Evolutionary conservation across 2,888 invertebrate species (phyloP), one percentile per base, ranked within the genome.

Genomic region (Rhamphomyia laevipes): DNA sequence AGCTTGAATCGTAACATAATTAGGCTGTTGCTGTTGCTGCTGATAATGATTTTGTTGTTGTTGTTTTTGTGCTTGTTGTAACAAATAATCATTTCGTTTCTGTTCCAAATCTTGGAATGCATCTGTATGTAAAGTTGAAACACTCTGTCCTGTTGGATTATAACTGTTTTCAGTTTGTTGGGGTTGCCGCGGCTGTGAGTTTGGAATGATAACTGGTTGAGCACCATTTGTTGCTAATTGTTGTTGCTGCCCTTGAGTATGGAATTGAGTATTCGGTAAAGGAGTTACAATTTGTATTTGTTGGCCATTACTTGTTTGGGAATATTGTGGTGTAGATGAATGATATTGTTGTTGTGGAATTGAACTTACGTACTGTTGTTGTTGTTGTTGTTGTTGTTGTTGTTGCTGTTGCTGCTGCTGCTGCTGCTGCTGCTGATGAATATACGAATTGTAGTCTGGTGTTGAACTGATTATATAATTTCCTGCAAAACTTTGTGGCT

Each of bases 251-350:
- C 65, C 63, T 27, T 59, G 52, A 13, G 55, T 61, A 52, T 63
- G 61, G 47, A 43, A 54, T 30, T 48, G 57, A n/a, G 57, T 49
- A 0, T 67, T 60, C 3, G 68, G 67, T 56, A 65, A 58, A 0
- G 70, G 69, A 1, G 70, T 68, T 2, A 69, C 67, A 38, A 68
- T 65, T 61, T 69, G 68, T 2, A 68, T 60, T 52, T 67, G 67
- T 41, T 67, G 67, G 1, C 67, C 68, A 45, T 68, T 64, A 1
- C 63, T 63, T 1, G 66, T 60, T 51, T 68, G 65, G 49, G 63
- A 62, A 51, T 62, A 67, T 46, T 65, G 61, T n/a, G 69, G 59
- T 40, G 61, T 53, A 53, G 56, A 54, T 46, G 57, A 56, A 2
- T 62, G 58, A 46, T 49, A 35, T 38, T 46, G 43, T 38, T 46